Base-by-base conservation (phyloP, 2,797 vertebrate species). In the Podargus strigoides region DNA sequence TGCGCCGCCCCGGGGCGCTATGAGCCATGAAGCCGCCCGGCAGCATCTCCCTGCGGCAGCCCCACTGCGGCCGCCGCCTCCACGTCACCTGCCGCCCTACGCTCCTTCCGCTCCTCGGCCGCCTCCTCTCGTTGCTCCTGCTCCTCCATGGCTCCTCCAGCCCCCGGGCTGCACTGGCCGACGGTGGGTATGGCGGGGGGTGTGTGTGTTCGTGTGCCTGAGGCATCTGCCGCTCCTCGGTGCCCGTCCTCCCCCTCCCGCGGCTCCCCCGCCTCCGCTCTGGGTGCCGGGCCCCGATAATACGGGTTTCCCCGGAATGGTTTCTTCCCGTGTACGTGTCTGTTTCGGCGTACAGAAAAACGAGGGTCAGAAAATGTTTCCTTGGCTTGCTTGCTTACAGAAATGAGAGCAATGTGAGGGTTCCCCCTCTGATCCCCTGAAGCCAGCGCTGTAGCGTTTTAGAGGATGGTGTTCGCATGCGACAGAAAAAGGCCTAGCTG, bases 11-110 rank as follows among this genome's bases (percentile, higher is more conserved):
- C 59, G 83, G 90, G 96, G 96, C 97, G 98, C 97, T 92, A 98
- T 98, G 98, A 98, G 97, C 97, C 96, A 98, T 98, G 98, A 97
- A 97, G 97, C 96, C 97, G 82, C 97, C 97, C 60, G 97, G 98
- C 97, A 95, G 81, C 95, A 97, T 70, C 95, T 96, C 94, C 88
- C 84, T 92, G 96, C 97, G 95, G 97, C 97, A 90, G 91, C 89
- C 87, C 66, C 60, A 42, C 67, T 67, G 91, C 39, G 87, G 92
- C 93, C 89, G 90, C 95, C 93, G 91, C 94, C 83, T 73, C 46
- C 32, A 64, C 85, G 72, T 81, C 87, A 76, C 80, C 83, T 47
- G 83, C 89, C 55, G 42, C 82, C 87, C 82, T 68, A 7, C 53
- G 55, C 66, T 87, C 89, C 70, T 89, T 60, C 95, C 82, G 94